Evolutionary conservation across 2,797 vertebrate genomes (phyloP).

Genomic region (Catostomus latipinnis): DNA sequence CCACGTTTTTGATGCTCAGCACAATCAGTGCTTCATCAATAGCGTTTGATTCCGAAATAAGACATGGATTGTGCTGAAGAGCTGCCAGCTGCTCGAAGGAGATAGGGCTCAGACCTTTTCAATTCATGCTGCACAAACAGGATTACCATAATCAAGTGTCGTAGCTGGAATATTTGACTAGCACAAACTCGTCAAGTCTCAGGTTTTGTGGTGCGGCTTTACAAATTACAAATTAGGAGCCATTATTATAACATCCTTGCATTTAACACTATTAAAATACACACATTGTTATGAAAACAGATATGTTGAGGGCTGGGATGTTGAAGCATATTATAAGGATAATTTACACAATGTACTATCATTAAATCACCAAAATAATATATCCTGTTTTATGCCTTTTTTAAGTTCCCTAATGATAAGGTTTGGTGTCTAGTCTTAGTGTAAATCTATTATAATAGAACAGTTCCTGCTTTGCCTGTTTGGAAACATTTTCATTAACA

Average conservation of each 20-base stretch:
- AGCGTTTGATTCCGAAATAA: slow-evolving; percentile 47
- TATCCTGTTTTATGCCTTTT: not conserved
- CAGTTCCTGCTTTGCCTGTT: too few relatives aligned
- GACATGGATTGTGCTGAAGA: slow-evolving; percentile 42
- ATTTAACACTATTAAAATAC: slow-evolving; percentile 40
- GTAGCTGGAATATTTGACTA: slow-evolving; percentile 48
- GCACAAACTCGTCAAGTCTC: slow-evolving; percentile 51
- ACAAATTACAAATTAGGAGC: slow-evolving; percentile 56
- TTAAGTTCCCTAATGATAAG: not conserved
- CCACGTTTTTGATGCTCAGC: slow-evolving; percentile 40
- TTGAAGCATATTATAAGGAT: slow-evolving; percentile 35
- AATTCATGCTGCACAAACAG: slow-evolving; percentile 57
- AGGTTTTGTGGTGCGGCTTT: slow-evolving; percentile 36
- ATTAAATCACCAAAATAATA: not conserved
- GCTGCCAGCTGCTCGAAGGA: slow-evolving; percentile 53
- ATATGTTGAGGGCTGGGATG: not conserved
- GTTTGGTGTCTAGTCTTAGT: too few relatives aligned
- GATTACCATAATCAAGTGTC: slow-evolving; percentile 62
- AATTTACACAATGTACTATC: slow-evolving; percentile 14
- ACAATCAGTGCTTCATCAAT: slow-evolving; percentile 41
- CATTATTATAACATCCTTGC: slow-evolving; percentile 48
- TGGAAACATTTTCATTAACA: too few relatives aligned
- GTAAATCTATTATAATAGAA: too few relatives aligned
- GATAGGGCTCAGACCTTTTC: slow-evolving; percentile 58
- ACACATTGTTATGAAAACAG: slow-evolving; percentile 32